Evolutionary conservation across 2,113 vertebrate genomes (phyloP).

Genomic region (Actenoides hombroni): DNA sequence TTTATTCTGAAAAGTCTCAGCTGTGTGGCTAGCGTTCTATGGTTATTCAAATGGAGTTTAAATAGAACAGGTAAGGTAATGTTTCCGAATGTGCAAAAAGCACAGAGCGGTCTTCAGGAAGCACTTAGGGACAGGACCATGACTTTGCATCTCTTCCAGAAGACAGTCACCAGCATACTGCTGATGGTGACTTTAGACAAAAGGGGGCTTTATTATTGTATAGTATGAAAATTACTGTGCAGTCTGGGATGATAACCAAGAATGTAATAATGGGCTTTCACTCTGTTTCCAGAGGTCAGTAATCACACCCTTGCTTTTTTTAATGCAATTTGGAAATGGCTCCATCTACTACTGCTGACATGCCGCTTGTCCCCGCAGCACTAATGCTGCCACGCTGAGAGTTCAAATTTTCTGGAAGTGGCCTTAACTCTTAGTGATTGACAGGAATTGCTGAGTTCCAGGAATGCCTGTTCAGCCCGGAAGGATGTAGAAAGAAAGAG

Average conservation of each 20-base stretch:
- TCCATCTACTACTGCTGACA: constrained; percentile 12
- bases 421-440: constrained; percentile 31
- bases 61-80: background rate
- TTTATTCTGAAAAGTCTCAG: background rate
- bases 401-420: constrained; percentile 38
- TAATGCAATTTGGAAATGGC: constrained; percentile 53
- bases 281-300: background rate
- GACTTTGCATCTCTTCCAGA: background rate
- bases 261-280: background rate
- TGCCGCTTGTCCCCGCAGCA: constrained; percentile 22
- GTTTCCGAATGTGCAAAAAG: background rate
- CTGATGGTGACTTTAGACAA: background rate
- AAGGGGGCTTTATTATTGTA: background rate
- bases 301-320: background rate
- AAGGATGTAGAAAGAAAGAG: background rate
- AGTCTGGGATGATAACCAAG: constrained; percentile 26
- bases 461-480: background rate
- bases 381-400: constrained; percentile 31
- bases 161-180: background rate
- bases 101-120: background rate
- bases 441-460: constrained; percentile 20
- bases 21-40: background rate
- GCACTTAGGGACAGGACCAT: background rate
- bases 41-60: background rate
- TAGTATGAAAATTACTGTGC: background rate